Percentiles rank a stretch among this genome's conserved stretches.
Conservation (phyloP, 2,797 vertebrate genomes). For the Catostomus latipinnis region DNA sequence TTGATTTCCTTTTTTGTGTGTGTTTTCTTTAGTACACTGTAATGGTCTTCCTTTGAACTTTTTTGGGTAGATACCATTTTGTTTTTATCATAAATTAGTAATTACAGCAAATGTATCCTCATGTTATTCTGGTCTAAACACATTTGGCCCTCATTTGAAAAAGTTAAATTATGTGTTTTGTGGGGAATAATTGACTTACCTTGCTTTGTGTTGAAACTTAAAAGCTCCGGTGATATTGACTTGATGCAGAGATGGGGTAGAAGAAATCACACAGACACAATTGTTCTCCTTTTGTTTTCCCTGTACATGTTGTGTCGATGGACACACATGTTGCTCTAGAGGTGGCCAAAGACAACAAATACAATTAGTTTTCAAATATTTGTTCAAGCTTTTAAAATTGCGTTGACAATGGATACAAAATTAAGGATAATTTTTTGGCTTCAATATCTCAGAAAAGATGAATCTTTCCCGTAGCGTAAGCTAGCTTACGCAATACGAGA, state of each 20-base stretch:
- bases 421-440: too few species aligned
- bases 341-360: not conserved
- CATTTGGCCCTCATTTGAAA: not conserved
- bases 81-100: not conserved
- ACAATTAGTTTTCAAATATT: not conserved
- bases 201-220: not conserved
- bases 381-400: not conserved
- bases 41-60: not conserved
- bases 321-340: slow-evolving; percentile 18
- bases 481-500: too few species aligned
- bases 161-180: not conserved
- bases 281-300: slow-evolving; percentile 15
- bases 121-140: not conserved
- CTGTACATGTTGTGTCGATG: slow-evolving; percentile 38
- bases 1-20: not conserved
- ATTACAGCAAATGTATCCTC: slow-evolving; percentile 3
- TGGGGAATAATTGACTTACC: not conserved
- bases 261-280: slow-evolving; percentile 26
- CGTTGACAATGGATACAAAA: too few species aligned
- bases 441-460: too few species aligned
- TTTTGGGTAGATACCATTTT: not conserved
- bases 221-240: not conserved
- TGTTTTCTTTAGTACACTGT: not conserved
- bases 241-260: not conserved
- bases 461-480: too few species aligned